Conservation (phyloP, 2,888 invertebrate genomes). For the Ectobius pallidus region DNA sequence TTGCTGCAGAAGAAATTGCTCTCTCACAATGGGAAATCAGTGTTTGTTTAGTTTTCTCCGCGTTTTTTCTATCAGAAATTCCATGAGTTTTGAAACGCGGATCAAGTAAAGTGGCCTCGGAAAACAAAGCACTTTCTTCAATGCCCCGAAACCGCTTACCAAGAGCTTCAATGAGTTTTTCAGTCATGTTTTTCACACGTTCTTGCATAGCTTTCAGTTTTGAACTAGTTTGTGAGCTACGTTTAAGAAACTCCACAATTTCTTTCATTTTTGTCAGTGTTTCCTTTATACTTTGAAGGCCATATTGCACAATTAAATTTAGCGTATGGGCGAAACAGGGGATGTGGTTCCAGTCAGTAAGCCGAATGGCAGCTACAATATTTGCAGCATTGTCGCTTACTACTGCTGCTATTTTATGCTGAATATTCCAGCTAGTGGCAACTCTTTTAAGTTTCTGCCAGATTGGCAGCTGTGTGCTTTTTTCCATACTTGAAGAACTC, state of each 20-base stretch:
- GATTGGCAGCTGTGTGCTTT: conserved; percentile 45
- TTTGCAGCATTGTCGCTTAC: conserved; percentile 45
- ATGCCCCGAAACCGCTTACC: no score
- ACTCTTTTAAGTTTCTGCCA: conserved; percentile 43
- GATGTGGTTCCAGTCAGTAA: conserved; percentile 44
- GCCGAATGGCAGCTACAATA: conserved; percentile 11
- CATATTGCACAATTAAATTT: conserved; percentile 44
- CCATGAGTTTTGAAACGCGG: no score
- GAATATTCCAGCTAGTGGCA: not conserved
- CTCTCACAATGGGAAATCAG: no score
- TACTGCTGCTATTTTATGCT: conserved; percentile 1
- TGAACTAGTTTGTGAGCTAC: not conserved
- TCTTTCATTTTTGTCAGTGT: conserved; percentile 8
- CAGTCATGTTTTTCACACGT: no score
- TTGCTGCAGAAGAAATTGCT: no score
- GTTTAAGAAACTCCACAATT: conserved; percentile 14
- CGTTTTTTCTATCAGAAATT: no score
- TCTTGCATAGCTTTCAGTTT: conserved; percentile 1
- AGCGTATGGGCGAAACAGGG: conserved; percentile 49
- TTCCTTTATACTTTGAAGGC: not conserved
- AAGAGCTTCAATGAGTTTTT: no score
- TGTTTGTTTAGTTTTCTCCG: no score
- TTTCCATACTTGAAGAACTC: conserved; percentile 43
- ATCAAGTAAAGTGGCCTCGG: no score
- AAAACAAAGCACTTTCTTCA: no score